Conservation (phyloP, 2,797 vertebrate species). For the Eospalax fontanierii region DNA sequence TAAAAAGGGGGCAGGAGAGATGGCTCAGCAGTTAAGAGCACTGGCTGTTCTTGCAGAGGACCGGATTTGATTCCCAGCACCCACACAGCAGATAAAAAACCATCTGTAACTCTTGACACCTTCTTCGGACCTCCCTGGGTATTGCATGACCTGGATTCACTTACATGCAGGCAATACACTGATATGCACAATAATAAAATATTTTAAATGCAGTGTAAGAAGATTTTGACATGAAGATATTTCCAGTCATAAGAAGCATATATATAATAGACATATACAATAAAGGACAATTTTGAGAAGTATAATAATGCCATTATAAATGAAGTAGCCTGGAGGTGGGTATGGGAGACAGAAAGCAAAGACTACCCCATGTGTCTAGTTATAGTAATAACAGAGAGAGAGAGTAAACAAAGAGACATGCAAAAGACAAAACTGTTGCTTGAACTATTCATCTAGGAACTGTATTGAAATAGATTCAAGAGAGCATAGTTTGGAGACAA, state of each 20-base stretch:
- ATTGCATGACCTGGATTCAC: no score
- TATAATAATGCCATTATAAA: not conserved
- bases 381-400: not conserved
- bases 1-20: no score
- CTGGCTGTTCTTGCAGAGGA: no score
- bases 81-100: no score
- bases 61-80: no score
- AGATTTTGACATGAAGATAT: not conserved
- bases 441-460: not conserved
- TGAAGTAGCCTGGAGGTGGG: not conserved
- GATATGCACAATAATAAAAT: no score
- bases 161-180: no score
- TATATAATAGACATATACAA: not conserved
- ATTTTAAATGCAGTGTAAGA: not conserved
- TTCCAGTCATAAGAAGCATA: not conserved
- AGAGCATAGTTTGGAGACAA: not conserved
- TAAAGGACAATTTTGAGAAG: not conserved
- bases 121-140: no score
- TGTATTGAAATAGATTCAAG: not conserved
- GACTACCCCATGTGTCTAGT: not conserved
- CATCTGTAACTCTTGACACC: no score
- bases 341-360: slow-evolving; percentile 15
- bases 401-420: not conserved
- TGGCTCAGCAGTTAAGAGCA: no score
- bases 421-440: not conserved